Base-by-base conservation (phyloP, 2,888 invertebrate genomes). In the Lacanobia wlatinum region DNA sequence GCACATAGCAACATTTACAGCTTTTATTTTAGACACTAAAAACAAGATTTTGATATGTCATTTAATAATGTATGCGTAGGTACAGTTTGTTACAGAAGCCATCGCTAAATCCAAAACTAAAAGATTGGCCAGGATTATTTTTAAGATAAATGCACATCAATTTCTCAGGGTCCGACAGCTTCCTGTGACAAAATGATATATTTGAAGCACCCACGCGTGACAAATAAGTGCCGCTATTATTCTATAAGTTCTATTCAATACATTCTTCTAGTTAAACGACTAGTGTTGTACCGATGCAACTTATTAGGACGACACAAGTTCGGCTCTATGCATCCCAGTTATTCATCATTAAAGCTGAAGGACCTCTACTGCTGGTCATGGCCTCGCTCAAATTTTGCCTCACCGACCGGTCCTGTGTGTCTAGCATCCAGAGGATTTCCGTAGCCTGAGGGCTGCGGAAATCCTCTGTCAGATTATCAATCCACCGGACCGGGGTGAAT, bases 241-340 rank as follows among this genome's bases (percentile, higher is more conserved):
- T 73, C 64, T 73, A 70, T 73, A 69, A 70, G 56, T 48, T 67
- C 56, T 67, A 67, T 78, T 79, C 67, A 82, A 82, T 79, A 81
- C 68, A 73, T 66, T 65, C n/a, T 62, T 64, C 28, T 76, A 23
- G 28, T 55, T 64, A 16, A 62, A 46, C 14, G 48, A 43, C 48
- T 82, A 82, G 82, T 58, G 82, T 59, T 70, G 58, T 16, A 12
- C n/a, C 12, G 18, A 16, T 16, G 3, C 3, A 16, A 16, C 1
- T 53, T 64, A 14, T 18, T 14, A 63, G 12, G 46, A 40, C 60
- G 60, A 80, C 55, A 40, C 14, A 1, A 0, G 40, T 68, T 61
- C 52, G 40, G 23, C 14, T 40, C 16, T n/a, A 53, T 53, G 12
- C 3, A 21, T 23, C 21, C 21, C 23, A 9, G 12, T 4, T 14